These are phyloP conservation scores for Zaprionus lachaisei DNA, from an alignment of 1,140 invertebrate genomes.

Conservation along the genomic window DNA sequence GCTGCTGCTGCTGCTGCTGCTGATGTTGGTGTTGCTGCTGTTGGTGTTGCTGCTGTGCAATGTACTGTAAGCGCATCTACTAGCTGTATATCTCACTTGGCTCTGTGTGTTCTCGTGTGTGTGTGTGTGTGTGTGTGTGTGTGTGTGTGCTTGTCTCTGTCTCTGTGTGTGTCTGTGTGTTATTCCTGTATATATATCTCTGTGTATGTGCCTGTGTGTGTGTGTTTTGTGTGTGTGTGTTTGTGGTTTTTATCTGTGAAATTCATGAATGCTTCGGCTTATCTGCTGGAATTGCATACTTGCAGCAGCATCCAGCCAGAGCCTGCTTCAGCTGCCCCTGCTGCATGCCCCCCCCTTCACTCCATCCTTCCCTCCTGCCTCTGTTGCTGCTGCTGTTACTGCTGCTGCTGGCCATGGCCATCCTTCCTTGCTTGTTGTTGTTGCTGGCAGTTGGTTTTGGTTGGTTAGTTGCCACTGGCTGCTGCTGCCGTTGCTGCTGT, in stretches of 20 bases:
- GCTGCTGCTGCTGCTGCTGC: constrained; percentile 52
- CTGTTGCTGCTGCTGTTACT: not conserved
- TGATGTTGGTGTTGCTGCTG: constrained; percentile 53
- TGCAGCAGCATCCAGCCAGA: constrained; percentile 49
- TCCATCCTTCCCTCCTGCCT: constrained; percentile 2
- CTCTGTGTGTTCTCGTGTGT: not conserved
- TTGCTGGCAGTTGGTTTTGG: constrained; percentile 31
- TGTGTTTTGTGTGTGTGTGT: constrained; percentile 44
- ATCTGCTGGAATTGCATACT: constrained; percentile 82
- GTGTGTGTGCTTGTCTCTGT: constrained; percentile 9
- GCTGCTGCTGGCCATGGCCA: constrained; percentile 1
- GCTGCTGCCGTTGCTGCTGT: not conserved
- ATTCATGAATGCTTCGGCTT: constrained; percentile 83
- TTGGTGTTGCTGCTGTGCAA: constrained; percentile 71
- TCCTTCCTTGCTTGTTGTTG: constrained; percentile 29
- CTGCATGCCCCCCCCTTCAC: not conserved
- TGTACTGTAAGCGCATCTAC: constrained; percentile 79
- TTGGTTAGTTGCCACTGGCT: constrained; percentile 19
- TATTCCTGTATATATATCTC: constrained; percentile 15
- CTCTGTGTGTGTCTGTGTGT: constrained; percentile 33
- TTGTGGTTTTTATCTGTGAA: constrained; percentile 76
- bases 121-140: constrained; percentile 27
- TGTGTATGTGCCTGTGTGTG: not conserved
- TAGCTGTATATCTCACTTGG: constrained; percentile 36
- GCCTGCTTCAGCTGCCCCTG: constrained; percentile 1